Conservation (phyloP, 1,140 invertebrate genomes). For the Solen grandis region DNA sequence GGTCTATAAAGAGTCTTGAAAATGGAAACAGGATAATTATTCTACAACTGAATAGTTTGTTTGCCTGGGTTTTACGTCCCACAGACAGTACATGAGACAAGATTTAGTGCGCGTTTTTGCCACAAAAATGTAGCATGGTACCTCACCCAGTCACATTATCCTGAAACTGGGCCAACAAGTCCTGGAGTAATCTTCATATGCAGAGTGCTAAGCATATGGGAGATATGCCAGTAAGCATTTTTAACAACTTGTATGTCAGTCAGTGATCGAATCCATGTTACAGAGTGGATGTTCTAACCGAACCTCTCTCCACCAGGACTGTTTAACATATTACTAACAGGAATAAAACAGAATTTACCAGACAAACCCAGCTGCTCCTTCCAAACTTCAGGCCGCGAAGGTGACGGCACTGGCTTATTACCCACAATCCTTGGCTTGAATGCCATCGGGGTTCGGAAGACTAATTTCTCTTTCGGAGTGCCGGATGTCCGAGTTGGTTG, state of each 20-base stretch:
- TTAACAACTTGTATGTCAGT: background rate
- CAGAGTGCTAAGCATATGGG: background rate
- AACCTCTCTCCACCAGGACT: background rate
- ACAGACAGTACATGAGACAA: no score
- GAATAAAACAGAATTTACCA: conserved; percentile 40
- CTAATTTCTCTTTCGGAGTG: conserved; percentile 40
- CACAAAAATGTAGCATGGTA: no score
- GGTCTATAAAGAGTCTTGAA: no score
- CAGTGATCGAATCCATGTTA: background rate
- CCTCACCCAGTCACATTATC: no score
- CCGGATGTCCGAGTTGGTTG: background rate
- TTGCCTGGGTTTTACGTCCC: no score
- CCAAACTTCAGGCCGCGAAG: conserved; percentile 71
- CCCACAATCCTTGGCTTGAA: conserved; percentile 67
- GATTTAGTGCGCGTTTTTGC: no score
- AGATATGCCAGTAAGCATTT: background rate
- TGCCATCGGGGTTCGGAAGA: conserved; percentile 72
- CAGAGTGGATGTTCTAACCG: background rate
- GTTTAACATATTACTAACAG: background rate
- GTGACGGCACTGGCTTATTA: conserved; percentile 66
- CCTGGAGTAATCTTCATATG: background rate
- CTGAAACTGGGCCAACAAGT: no score
- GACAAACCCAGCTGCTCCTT: conserved; percentile 68
- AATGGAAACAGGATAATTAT: no score
- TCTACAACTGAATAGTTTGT: no score